Conservation (phyloP, 2,888 invertebrate species). For the Punctoribates punctum region DNA sequence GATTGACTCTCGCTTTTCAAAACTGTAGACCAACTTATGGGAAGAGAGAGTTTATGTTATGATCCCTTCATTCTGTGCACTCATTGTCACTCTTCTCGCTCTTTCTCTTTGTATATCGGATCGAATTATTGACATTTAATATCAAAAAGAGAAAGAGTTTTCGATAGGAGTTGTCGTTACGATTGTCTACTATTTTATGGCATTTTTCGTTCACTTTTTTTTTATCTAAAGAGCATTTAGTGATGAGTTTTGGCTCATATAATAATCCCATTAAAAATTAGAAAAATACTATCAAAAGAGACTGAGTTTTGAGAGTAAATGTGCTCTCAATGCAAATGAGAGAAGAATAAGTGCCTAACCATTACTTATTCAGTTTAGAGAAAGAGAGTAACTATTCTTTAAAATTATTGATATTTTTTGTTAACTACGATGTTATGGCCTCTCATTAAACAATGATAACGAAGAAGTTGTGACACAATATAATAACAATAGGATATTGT, state of each 20-base stretch:
- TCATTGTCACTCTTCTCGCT: background rate
- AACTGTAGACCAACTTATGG: background rate
- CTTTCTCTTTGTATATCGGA: background rate
- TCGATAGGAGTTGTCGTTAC: constrained; percentile 13
- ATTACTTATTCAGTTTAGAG: background rate
- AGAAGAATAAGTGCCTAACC: background rate
- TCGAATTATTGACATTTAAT: constrained; percentile 38
- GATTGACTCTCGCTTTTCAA: constrained; percentile 20
- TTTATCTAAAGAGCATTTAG: constrained; percentile 22
- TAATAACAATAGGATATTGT: constrained; percentile 27
- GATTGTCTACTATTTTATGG: constrained; percentile 1
- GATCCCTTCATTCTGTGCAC: background rate
- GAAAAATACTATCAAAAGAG: constrained; percentile 3
- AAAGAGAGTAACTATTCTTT: background rate
- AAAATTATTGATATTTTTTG: constrained; percentile 30
- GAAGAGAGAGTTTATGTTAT: background rate
- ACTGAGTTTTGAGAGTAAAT: background rate
- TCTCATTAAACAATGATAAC: constrained; percentile 38
- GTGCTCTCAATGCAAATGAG: constrained; percentile 28
- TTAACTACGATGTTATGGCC: constrained; percentile 14
- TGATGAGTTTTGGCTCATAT: constrained; percentile 22
- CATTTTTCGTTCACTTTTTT: background rate
- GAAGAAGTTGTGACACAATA: constrained; percentile 28
- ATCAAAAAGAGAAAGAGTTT: constrained; percentile 28
- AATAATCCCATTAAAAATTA: constrained; percentile 30